Conservation (phyloP, 2,113 vertebrate genomes). For the Anser cygnoides region DNA sequence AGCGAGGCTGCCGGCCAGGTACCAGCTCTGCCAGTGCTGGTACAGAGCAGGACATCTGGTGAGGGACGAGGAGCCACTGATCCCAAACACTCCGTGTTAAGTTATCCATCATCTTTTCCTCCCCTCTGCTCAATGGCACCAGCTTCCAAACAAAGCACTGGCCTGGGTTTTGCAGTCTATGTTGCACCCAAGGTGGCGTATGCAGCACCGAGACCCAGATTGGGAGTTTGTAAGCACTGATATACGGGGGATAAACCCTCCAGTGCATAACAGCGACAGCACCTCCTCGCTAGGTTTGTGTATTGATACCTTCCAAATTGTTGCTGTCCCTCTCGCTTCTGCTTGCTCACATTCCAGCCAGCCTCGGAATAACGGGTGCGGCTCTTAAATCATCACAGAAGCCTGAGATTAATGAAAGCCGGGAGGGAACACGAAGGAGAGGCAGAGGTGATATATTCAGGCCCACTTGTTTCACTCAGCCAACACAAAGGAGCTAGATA, state of each 20-base stretch:
- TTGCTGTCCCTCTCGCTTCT: not conserved
- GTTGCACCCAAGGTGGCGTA: not conserved
- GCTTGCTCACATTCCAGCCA: not conserved
- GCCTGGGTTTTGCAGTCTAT: not conserved
- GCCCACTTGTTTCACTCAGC: not conserved
- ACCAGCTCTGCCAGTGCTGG: not conserved
- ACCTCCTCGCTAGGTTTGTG: not conserved
- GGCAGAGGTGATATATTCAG: not conserved
- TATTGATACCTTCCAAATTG: rapidly evolving
- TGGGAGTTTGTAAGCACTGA: not conserved
- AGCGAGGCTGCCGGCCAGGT: not conserved
- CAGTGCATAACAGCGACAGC: not conserved
- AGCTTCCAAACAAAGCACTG: not conserved
- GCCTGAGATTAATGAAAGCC: not conserved
- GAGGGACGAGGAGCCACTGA: not conserved
- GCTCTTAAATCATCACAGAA: not conserved
- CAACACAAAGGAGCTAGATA: not conserved
- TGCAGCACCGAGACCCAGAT: not conserved
- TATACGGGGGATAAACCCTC: not conserved
- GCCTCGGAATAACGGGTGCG: not conserved
- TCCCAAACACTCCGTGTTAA: not conserved
- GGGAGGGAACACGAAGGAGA: not conserved
- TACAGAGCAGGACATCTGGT: constrained; percentile 7
- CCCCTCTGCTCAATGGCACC: not conserved
- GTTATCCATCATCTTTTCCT: not conserved